Evolutionary conservation across 2,797 vertebrate species (phyloP).

Genomic region (Hydrophis major): DNA sequence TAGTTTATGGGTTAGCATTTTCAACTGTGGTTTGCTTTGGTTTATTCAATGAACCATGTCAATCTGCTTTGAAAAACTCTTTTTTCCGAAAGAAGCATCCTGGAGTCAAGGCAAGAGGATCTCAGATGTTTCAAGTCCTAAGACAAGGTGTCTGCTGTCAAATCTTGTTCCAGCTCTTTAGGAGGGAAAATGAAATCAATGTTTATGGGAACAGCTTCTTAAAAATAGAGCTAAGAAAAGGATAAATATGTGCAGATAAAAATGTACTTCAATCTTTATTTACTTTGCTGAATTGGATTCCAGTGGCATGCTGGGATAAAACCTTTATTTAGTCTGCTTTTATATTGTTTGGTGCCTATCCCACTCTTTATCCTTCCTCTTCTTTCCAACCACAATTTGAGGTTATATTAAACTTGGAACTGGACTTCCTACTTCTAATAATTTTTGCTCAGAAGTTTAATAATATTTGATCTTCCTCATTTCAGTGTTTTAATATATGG

Average conservation of each 20-base stretch:
- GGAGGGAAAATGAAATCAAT: not conserved
- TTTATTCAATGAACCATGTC: not conserved
- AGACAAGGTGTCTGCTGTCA: not conserved
- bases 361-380: not conserved
- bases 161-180: not conserved
- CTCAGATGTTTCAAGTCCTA: not conserved
- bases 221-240: not conserved
- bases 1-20: not conserved
- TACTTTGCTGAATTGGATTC: not conserved
- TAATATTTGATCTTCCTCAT: constrained; percentile 44
- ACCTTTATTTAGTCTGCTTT: not conserved
- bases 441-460: constrained; percentile 37
- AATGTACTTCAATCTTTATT: not conserved
- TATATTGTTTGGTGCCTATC: not conserved
- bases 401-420: constrained; percentile 17
- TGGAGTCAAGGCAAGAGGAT: not conserved
- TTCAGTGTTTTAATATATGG: constrained; percentile 23
- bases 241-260: not conserved
- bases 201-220: not conserved
- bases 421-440: constrained; percentile 49
- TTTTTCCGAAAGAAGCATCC: not conserved
- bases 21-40: not conserved
- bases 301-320: not conserved
- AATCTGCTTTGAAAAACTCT: not conserved
- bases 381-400: constrained; percentile 12